These are phyloP conservation scores for Pseudotriccus pelzelni DNA, from an alignment of 2,797 vertebrate genomes.

Conservation along the genomic window DNA sequence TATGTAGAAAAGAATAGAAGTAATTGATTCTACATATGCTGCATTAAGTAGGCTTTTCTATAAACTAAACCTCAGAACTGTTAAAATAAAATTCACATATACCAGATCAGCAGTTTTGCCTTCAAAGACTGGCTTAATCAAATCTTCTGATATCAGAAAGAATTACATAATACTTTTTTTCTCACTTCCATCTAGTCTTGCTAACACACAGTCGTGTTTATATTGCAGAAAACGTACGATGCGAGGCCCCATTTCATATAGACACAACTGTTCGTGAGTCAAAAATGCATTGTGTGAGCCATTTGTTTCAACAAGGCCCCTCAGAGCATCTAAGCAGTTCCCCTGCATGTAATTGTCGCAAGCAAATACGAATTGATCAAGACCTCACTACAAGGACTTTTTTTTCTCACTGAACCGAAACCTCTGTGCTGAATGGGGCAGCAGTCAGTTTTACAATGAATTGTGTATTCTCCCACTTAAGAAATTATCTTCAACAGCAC, in stretches of 20 bases:
- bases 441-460: background rate
- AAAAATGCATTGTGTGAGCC: background rate
- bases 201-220: background rate
- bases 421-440: background rate
- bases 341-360: background rate
- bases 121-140: background rate
- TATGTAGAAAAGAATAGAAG: background rate
- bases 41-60: background rate
- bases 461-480: background rate
- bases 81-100: background rate
- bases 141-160: background rate
- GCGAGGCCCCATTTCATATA: background rate
- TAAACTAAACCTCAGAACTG: background rate
- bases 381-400: background rate
- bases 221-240: background rate
- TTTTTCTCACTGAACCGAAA: background rate
- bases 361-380: rapidly evolving
- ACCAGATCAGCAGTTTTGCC: background rate
- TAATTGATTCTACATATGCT: background rate
- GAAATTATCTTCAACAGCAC: background rate
- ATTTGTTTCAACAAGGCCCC: background rate
- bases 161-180: background rate
- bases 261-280: background rate
- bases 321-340: background rate
- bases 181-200: background rate